Conservation (phyloP, 2,113 vertebrate genomes). For the Notiomystis cincta region DNA sequence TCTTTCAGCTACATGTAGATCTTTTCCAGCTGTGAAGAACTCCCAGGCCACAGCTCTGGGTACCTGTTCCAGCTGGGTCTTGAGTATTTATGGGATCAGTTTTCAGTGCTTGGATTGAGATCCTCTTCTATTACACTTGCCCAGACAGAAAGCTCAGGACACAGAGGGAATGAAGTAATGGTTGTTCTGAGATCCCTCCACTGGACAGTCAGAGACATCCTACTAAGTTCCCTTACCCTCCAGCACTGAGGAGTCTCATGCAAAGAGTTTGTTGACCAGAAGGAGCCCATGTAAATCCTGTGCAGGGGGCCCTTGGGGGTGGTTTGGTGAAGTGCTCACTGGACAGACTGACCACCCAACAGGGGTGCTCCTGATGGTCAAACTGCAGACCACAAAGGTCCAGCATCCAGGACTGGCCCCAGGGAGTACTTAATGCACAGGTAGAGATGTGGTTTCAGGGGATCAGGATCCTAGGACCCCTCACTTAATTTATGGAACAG, state of each 20-base stretch:
- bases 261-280: not conserved
- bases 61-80: not conserved
- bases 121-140: not conserved
- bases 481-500: not conserved
- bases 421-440: not conserved
- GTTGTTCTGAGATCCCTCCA: not conserved
- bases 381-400: not conserved
- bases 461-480: not conserved
- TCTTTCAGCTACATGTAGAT: not conserved
- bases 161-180: not conserved
- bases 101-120: not conserved
- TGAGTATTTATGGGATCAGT: not conserved
- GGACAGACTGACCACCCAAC: not conserved
- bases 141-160: not conserved
- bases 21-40: not conserved
- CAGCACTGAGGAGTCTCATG: not conserved
- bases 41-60: not conserved
- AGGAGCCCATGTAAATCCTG: not conserved
- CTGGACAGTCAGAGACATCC: not conserved
- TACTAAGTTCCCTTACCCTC: not conserved
- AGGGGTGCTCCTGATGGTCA: not conserved
- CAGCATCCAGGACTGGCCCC: not conserved
- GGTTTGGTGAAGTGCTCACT: rapidly evolving
- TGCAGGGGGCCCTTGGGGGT: not conserved
- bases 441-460: not conserved